Evolutionary conservation across 2,888 invertebrate genomes (phyloP), one percentile per base, ranked within the genome.

Genomic region (Taphrorychus bicolor): DNA sequence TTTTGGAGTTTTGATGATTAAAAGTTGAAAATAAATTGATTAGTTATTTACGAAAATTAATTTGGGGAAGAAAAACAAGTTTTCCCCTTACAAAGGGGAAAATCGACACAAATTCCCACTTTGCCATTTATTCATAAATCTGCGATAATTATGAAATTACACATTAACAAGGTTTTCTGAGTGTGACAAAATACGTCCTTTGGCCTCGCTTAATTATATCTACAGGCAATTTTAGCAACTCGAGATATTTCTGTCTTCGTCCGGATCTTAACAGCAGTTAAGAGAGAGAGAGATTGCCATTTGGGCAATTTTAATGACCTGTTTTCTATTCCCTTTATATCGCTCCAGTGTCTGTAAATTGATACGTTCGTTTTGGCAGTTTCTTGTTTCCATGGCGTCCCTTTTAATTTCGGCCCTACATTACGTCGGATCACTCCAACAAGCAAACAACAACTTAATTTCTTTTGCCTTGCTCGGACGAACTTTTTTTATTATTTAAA

Each of bases 221-320:
- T 59, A 18, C 23, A 59, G 63, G 68, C 63, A 68, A 54, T 62
- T 58, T 51, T 57, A 16, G 57, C 40, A 57, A 57, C 61, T 58
- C 40, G 23, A 63, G 63, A 63, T 63, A 63, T 68, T 68, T 45
- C 59, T 57, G 49, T 61, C 21, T 42, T 72, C 73, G 73, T 76
- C 74, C 72, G 70, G 73, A 73, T 69, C 75, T 74, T 71, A 71
- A 42, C 57, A 57, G 68, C 67, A 66, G 73, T 71, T 70, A 70
- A 70, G 73, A 72, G 72, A 73, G 73, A 73, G 51, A 54, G 73
- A 75, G 76, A 76, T 75, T 77, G 76, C 75, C 75, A 75, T 75
- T 76, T 75, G 73, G 73, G 72, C 72, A 72, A 70, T 74, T 75
- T 77, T 76, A 76, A 76, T 76, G 75, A 77, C 72, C 75, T 76